Percentiles rank a stretch among this genome's conserved stretches.
Evolutionary conservation across 2,888 invertebrate genomes (phyloP).

Genomic region (Apamea monoglypha): DNA sequence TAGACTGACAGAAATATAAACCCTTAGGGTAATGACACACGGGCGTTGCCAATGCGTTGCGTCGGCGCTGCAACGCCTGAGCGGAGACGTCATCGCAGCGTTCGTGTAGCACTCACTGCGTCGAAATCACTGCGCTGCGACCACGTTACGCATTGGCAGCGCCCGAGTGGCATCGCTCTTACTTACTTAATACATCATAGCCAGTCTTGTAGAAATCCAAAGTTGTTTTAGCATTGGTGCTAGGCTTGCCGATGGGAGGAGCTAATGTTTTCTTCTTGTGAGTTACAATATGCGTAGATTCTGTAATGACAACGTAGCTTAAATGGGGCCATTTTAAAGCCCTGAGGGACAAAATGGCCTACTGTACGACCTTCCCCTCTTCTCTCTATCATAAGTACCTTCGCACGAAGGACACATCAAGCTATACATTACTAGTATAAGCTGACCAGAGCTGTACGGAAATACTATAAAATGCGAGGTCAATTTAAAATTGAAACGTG

Average conservation of each 20-base stretch:
- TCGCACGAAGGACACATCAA: background rate
- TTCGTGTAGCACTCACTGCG: too few relatives aligned
- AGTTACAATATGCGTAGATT: background rate
- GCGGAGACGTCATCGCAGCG: too few relatives aligned
- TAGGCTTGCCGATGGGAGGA: background rate
- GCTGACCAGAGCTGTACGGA: background rate
- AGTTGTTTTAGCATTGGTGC: background rate
- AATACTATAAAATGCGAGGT: background rate
- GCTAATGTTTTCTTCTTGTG: background rate
- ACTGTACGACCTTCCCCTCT: background rate
- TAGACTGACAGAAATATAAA: too few relatives aligned
- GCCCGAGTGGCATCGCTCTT: background rate
- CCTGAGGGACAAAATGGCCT: background rate
- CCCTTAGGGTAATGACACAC: too few relatives aligned
- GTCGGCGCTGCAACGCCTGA: too few relatives aligned
- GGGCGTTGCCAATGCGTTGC: too few relatives aligned
- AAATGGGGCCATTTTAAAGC: background rate
- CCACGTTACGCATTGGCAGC: too few relatives aligned
- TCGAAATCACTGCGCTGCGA: too few relatives aligned
- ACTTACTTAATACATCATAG: slow-evolving; percentile 12
- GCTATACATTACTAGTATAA: background rate
- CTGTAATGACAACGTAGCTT: slow-evolving; percentile 21
- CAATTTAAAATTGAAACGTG: background rate
- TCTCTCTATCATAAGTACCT: background rate
- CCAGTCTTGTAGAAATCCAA: slow-evolving; percentile 25